A percentile compares a stretch with the other conserved stretches of the same genome.
phyloP scores from a whole-genome alignment of 2,113 vertebrate genomes.

The Ictidomys tridecemlineatus region DNA sequence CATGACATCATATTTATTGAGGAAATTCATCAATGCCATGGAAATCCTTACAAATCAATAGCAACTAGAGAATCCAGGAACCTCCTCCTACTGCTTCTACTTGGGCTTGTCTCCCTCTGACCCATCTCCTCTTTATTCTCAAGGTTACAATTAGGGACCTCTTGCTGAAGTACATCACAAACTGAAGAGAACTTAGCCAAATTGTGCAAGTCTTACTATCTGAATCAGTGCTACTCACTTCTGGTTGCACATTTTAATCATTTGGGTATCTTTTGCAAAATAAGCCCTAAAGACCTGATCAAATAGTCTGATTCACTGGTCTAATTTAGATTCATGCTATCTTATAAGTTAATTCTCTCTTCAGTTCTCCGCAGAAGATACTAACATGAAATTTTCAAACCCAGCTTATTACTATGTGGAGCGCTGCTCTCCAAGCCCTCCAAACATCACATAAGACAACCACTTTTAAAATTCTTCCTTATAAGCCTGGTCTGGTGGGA shows the following conservation, averaged over 20 bases:
- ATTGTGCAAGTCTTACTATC: neutral
- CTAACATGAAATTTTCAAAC: conserved; percentile 10
- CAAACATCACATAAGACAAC: neutral
- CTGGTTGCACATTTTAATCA: neutral
- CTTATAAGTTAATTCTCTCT: neutral
- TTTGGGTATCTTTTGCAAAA: neutral
- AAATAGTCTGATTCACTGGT: neutral
- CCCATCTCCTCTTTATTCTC: neutral
- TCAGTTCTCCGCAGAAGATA: neutral
- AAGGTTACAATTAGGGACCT: neutral
- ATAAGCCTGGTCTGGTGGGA: neutral
- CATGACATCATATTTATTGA: neutral
- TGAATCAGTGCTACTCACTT: neutral
- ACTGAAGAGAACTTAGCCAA: neutral
- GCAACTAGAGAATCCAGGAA: neutral
- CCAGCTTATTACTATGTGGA: neutral
- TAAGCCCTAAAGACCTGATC: neutral
- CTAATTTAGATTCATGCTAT: neutral
- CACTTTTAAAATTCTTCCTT: neutral
- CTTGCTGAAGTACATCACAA: neutral
- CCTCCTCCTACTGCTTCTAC: neutral
- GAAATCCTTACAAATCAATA: neutral
- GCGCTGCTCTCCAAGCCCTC: neutral
- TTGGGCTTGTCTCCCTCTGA: neutral
- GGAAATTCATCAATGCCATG: neutral